Evolutionary conservation across 2,797 vertebrate genomes (phyloP).

Genomic region (Pangasius sanitwongsei): DNA sequence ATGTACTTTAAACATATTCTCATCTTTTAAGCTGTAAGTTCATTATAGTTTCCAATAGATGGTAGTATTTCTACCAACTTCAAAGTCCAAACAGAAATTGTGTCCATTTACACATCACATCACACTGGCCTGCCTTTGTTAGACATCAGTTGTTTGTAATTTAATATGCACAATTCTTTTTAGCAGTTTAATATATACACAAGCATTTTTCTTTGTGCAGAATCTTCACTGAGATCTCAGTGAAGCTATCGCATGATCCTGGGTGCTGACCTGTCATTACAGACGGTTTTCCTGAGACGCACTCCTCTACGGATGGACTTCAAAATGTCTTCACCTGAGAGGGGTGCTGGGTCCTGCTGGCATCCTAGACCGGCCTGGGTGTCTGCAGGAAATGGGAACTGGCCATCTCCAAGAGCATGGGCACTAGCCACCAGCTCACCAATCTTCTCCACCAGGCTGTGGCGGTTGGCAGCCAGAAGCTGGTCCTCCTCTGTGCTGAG

Average conservation of each 20-base stretch:
- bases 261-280: conserved; percentile 92
- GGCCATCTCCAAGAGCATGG: conserved; percentile 89
- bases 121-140: conserved; percentile 33
- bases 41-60: conserved; percentile 32
- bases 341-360: conserved; percentile 46
- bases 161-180: conserved; percentile 17
- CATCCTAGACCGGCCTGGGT: conserved; percentile 34
- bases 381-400: conserved; percentile 85
- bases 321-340: conserved; percentile 86
- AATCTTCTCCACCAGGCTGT: conserved; percentile 97
- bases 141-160: conserved; percentile 35
- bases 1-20: conserved; percentile 49
- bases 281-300: conserved; percentile 88
- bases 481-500: conserved; percentile 80
- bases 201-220: conserved; percentile 28
- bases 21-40: conserved; percentile 22
- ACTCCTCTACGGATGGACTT: conserved; percentile 93
- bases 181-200: conserved; percentile 31
- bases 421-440: conserved; percentile 93
- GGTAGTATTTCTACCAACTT: conserved; percentile 36
- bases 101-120: conserved; percentile 45
- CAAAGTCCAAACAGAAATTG: conserved; percentile 42
- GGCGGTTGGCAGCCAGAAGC: conserved; percentile 91
- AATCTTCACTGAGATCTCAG: conserved; percentile 15
- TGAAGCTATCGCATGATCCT: conserved; percentile 84